phyloP scores from a whole-genome alignment of 2,888 invertebrate species.

The Metallyticus violacea region DNA sequence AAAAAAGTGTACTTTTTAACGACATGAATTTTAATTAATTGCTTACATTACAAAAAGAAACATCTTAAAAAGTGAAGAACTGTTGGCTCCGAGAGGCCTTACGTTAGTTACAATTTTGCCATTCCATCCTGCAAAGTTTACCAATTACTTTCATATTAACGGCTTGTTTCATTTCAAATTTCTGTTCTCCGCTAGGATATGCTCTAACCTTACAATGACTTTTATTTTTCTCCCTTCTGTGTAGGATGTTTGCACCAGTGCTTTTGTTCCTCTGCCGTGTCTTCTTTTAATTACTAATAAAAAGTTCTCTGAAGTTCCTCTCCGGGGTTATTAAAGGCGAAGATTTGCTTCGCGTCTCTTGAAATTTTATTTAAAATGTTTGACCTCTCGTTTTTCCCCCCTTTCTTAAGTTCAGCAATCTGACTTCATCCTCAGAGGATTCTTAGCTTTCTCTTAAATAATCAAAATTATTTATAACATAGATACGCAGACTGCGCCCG shows the following conservation, averaged over 20 bases:
- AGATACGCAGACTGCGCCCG: no score
- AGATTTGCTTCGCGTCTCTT: neutral
- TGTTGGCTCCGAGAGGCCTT: neutral
- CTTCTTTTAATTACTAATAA: neutral
- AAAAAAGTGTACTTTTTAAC: no score
- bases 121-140: neutral
- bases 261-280: neutral
- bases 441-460: no score
- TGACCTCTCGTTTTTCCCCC: no score
- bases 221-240: neutral
- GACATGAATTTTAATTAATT: no score
- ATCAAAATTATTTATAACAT: no score
- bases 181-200: neutral
- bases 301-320: neutral
- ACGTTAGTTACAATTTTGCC: neutral
- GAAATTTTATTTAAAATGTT: no score
- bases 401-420: no score
- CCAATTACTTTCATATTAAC: neutral
- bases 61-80: no score
- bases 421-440: no score
- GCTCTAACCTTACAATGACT: neutral
- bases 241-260: neutral
- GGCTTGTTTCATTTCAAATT: neutral
- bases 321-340: neutral
- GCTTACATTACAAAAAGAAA: no score